Evolutionary conservation across 2,797 vertebrate genomes (phyloP).

Genomic region (Masticophis lateralis): DNA sequence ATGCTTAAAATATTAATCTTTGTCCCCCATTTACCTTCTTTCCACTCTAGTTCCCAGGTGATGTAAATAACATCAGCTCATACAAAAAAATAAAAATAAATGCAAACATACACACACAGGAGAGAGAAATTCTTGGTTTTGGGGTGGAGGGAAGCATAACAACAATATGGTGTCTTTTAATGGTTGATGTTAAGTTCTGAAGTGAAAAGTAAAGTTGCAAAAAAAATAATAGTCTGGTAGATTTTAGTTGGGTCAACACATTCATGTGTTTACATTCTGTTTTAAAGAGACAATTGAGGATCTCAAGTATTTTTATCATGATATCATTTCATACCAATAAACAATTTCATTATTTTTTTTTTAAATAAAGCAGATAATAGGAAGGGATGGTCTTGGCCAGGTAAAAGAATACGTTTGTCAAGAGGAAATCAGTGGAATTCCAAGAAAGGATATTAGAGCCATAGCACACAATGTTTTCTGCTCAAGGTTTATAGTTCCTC

Average conservation of each 20-base stretch:
- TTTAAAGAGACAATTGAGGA: not conserved
- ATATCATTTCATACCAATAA: not conserved
- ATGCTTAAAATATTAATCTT: not conserved
- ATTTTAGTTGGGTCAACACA: not conserved
- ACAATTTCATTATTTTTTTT: not conserved
- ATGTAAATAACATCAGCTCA: not conserved
- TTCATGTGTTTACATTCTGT: not conserved
- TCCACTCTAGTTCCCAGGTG: not conserved
- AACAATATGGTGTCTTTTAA: not conserved
- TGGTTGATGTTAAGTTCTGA: not conserved
- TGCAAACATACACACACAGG: not conserved
- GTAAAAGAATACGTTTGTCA: not conserved
- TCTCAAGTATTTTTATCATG: not conserved
- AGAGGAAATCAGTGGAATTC: not conserved
- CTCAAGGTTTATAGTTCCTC: not conserved
- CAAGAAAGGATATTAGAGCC: not conserved
- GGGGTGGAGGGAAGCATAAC: not conserved
- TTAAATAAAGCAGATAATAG: not conserved
- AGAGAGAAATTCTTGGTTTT: not conserved
- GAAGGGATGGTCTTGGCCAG: not conserved
- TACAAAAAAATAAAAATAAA: not conserved
- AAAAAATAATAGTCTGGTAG: not conserved
- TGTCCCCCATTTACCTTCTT: not conserved
- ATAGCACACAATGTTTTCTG: not conserved
- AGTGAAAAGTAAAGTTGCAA: not conserved